Evolutionary conservation across 2,113 vertebrate genomes (phyloP), one percentile per base, ranked within the genome.

Genomic region (Marmota monax): DNA sequence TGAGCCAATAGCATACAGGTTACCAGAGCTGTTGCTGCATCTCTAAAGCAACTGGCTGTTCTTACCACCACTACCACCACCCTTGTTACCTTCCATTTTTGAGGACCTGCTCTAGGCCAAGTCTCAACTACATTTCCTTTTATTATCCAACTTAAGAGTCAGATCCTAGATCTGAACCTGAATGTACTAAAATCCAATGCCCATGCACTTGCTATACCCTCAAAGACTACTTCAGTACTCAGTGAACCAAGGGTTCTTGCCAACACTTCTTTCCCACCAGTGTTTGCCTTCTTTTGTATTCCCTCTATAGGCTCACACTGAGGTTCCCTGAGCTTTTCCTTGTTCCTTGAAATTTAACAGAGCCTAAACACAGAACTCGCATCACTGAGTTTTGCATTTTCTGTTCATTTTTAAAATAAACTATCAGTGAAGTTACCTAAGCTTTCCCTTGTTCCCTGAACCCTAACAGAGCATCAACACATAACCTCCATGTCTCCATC

Each of bases 21-120:
- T 6, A 9, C 2, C 14, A 17, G 25, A 37, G 39, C 5, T 9
- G 56, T 10, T 22, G 7, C 42, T 25, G 5, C 16, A 22, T 84
- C 72, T 56, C 48, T 65, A 42, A 65, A 65, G 20, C 5, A 25
- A 4, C 42, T 17, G 4, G 17, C 9, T 18, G 18, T 20, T 34
- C 0, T 27, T 12, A 32, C 11, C 51, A 1, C 29, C 12, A 37
- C 8, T 2, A 29, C 5, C 37, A 29, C 48, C 5, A 37, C 4
- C 4, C 4, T 32, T 13, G 23, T 74, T 37, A 45, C 1, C 58
- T 76, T 27, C 16, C 6, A 18, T 72, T 73, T 32, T 2, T 32
- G 9, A 94, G 45, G 63, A 53, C 27, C 13, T 51, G 10, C 11
- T 72, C 4, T 90, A n/a, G 23, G 29, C 39, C 56, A 37, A n/a